A percentile compares a stretch with the other conserved stretches of the same genome.
These are phyloP conservation scores for Brachyopa scutellaris DNA, from an alignment of 2,888 invertebrate species.

Conservation along the genomic window DNA sequence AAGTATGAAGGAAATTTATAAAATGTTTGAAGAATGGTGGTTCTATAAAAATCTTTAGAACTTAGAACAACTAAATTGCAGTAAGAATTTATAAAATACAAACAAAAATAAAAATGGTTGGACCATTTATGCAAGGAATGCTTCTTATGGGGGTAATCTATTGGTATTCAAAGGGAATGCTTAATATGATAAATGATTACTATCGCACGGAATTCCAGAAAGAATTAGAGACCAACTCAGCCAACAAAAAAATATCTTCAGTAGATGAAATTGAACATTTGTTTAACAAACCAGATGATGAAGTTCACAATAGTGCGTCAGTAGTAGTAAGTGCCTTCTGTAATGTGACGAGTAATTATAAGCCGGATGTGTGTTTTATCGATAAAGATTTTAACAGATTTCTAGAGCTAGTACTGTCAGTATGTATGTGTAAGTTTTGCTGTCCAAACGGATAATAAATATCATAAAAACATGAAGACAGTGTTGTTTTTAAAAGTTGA, in stretches of 20 bases:
- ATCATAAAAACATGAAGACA: too few relatives aligned
- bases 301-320: background rate
- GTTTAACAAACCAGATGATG: background rate
- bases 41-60: slow-evolving; percentile 45
- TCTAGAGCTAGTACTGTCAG: slow-evolving; percentile 15
- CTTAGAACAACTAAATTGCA: too few relatives aligned
- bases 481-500: background rate
- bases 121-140: slow-evolving; percentile 85
- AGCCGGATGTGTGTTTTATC: slow-evolving; percentile 29
- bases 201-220: slow-evolving; percentile 88
- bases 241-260: background rate
- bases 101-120: slow-evolving; percentile 84
- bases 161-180: slow-evolving; percentile 88
- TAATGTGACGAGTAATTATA: background rate
- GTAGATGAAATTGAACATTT: slow-evolving; percentile 46
- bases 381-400: slow-evolving; percentile 31
- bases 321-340: background rate
- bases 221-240: slow-evolving; percentile 74
- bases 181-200: slow-evolving; percentile 89
- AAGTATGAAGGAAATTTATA: slow-evolving; percentile 85
- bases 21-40: slow-evolving; percentile 83
- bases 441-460: too few relatives aligned
- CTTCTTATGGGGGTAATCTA: slow-evolving; percentile 86
- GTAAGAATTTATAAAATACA: background rate
- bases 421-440: slow-evolving; percentile 33